A percentile compares a stretch with the other conserved stretches of the same genome.
These are phyloP conservation scores for Cybosia mesomella DNA, from an alignment of 2,888 invertebrate genomes.

Conservation along the genomic window DNA sequence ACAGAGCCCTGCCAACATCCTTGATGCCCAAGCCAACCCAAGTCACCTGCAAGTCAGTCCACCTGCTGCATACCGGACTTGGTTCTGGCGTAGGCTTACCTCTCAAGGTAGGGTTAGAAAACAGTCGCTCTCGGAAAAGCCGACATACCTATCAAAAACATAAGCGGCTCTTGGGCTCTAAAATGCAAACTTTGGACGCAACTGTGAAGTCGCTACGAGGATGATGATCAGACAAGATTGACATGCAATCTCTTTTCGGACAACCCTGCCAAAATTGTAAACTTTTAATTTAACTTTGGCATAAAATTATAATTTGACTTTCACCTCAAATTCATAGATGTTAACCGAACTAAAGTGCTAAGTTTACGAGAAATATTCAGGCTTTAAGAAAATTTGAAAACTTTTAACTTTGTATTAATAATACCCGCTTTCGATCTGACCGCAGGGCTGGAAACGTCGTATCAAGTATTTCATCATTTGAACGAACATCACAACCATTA, in stretches of 20 bases:
- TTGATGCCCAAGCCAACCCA: no score
- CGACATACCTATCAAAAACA: no score
- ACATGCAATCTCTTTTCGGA: neutral
- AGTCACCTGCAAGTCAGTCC: neutral
- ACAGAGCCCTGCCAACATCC: no score
- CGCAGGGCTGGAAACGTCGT: constrained; percentile 12
- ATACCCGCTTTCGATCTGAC: constrained; percentile 22
- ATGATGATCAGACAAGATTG: neutral
- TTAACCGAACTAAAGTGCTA: constrained; percentile 43
- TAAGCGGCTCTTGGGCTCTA: no score
- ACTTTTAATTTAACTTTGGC: constrained; percentile 37
- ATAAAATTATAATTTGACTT: constrained; percentile 50
- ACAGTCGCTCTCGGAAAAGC: no score
- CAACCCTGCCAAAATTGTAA: constrained; percentile 36
- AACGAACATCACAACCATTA: constrained; percentile 3
- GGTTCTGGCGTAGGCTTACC: no score
- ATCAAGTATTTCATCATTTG: constrained; percentile 6
- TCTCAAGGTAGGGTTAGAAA: no score
- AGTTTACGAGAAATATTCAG: constrained; percentile 31
- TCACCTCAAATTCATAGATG: constrained; percentile 43
- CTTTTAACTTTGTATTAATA: constrained; percentile 27
- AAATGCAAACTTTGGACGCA: no score
- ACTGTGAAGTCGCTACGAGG: no score
- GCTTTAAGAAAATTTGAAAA: constrained; percentile 31
- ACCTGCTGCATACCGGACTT: no score